Conservation (phyloP, 2,888 invertebrate genomes). For the Ichneumon xanthorius region DNA sequence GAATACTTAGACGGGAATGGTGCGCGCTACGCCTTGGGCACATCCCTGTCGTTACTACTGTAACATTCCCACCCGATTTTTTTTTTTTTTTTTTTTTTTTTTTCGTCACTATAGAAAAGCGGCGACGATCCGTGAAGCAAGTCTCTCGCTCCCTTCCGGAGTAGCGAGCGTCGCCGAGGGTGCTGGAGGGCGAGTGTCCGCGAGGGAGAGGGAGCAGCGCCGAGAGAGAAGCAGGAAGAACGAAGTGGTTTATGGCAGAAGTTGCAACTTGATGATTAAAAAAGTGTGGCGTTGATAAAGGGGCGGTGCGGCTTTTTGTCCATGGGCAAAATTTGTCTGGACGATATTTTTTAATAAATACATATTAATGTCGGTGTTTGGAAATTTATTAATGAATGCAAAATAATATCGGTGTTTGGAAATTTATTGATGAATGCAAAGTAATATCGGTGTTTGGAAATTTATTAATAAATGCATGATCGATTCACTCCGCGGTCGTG, state of each 20-base stretch:
- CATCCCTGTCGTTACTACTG: neutral
- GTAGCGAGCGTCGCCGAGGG: neutral
- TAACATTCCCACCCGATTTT: neutral
- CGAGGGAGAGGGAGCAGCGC: neutral
- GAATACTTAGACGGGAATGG: neutral
- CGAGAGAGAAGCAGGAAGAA: neutral
- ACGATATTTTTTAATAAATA: too few species aligned
- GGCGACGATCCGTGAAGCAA: conserved; percentile 8
- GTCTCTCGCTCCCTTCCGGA: conserved; percentile 17
- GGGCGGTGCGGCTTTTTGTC: neutral
- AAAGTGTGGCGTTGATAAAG: conserved; percentile 2
- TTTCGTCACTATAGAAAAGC: neutral
- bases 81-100: neutral
- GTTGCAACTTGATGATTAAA: conserved; percentile 15
- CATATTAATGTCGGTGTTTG: too few species aligned
- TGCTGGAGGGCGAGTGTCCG: neutral
- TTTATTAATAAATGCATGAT: too few species aligned
- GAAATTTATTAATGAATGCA: too few species aligned
- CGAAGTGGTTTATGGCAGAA: neutral
- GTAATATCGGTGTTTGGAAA: too few species aligned
- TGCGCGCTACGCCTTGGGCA: neutral
- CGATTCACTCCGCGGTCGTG: neutral
- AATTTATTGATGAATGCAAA: too few species aligned
- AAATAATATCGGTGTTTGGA: too few species aligned
- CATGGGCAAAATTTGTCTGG: too few species aligned